Percentiles rank a stretch among this genome's conserved stretches.
These are phyloP conservation scores for Erythrocercus mccallii DNA, from an alignment of 2,113 vertebrate species.

Conservation along the genomic window DNA sequence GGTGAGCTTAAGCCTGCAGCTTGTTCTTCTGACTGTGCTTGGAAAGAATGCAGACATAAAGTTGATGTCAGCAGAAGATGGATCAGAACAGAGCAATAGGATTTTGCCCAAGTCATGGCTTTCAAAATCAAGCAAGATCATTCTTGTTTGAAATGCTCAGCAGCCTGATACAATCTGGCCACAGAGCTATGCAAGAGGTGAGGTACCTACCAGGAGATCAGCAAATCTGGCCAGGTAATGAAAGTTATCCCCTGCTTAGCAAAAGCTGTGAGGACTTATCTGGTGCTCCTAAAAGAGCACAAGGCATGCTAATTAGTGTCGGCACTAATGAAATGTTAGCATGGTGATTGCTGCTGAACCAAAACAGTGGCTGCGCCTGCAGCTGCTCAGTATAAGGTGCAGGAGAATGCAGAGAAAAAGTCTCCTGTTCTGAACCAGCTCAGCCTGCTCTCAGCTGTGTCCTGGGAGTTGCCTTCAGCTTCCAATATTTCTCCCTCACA, in stretches of 20 bases:
- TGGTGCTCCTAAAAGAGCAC: not conserved
- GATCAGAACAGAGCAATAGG: not conserved
- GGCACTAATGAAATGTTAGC: not conserved
- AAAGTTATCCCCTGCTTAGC: slow-evolving; percentile 12
- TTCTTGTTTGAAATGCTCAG: not conserved
- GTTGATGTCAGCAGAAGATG: not conserved
- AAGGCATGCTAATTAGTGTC: not conserved
- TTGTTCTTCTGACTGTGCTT: not conserved
- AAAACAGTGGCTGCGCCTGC: not conserved
- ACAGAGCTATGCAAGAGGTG: not conserved
- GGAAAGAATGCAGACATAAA: not conserved
- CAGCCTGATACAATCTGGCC: not conserved
- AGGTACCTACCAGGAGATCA: not conserved
- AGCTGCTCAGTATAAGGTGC: rapidly evolving
- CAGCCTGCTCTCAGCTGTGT: not conserved
- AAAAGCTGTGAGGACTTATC: not conserved
- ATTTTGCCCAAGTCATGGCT: not conserved
- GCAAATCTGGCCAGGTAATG: slow-evolving; percentile 1
- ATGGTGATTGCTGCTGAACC: not conserved
- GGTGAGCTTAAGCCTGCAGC: not conserved
- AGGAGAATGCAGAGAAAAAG: not conserved
- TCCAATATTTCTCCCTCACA: not conserved
- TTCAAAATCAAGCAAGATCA: not conserved
- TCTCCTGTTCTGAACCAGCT: not conserved
- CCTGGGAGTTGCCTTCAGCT: not conserved